These are phyloP conservation scores for Trachelus stipa DNA, from an alignment of 2,888 invertebrate species.

Conservation along the genomic window DNA sequence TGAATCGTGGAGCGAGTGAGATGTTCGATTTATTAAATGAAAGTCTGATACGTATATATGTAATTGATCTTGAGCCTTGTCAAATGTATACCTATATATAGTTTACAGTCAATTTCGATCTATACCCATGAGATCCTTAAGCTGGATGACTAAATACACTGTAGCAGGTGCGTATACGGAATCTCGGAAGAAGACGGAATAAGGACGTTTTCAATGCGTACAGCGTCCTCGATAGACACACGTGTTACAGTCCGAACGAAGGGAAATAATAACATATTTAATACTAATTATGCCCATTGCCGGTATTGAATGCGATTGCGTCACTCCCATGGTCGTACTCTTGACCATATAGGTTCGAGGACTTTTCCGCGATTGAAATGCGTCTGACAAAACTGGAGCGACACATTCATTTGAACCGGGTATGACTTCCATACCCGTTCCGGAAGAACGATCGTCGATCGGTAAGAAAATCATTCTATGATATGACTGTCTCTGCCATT, in stretches of 20 bases:
- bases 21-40: background rate
- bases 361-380: slow-evolving; percentile 24
- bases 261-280: slow-evolving; percentile 44
- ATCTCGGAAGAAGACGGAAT: slow-evolving; percentile 6
- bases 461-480: background rate
- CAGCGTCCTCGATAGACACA: slow-evolving; percentile 32
- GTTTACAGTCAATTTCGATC: background rate
- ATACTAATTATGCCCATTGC: slow-evolving; percentile 50
- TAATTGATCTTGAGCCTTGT: background rate
- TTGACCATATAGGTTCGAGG: slow-evolving; percentile 35
- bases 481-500: background rate
- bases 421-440: slow-evolving; percentile 16
- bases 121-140: background rate
- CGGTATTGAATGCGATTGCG: slow-evolving; percentile 40
- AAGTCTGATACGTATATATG: slow-evolving; percentile 10
- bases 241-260: slow-evolving; percentile 27
- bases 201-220: slow-evolving; percentile 16
- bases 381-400: slow-evolving; percentile 35
- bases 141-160: background rate
- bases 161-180: background rate
- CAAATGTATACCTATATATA: background rate
- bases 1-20: background rate
- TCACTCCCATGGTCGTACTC: slow-evolving; percentile 38
- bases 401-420: slow-evolving; percentile 3
- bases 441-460: slow-evolving; percentile 25